Evolutionary conservation across 2,888 invertebrate species (phyloP).

Genomic region (Sarcophaga variegata): DNA sequence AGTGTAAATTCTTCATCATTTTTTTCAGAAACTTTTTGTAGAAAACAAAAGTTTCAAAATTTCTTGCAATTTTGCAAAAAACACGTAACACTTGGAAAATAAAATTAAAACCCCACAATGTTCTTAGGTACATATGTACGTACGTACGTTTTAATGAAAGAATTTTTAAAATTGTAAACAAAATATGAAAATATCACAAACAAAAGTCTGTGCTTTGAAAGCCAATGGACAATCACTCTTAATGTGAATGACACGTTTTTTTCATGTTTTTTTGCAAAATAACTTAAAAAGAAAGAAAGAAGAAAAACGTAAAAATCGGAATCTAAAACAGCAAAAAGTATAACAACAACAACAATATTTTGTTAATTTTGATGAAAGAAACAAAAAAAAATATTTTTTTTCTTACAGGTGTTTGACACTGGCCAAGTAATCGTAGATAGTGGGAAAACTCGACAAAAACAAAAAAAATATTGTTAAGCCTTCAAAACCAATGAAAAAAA

Average conservation of each 20-base stretch:
- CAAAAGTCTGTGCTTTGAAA: too few relatives aligned
- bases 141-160: constrained; percentile 20
- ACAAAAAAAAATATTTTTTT: background rate
- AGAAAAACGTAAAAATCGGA: background rate
- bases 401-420: constrained; percentile 60
- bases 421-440: constrained; percentile 27
- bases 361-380: background rate
- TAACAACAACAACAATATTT: background rate
- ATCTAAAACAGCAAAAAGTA: background rate
- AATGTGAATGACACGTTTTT: constrained; percentile 64
- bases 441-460: constrained; percentile 26
- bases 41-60: constrained; percentile 28
- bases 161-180: constrained; percentile 1
- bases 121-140: background rate
- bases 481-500: too few relatives aligned
- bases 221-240: constrained; percentile 60
- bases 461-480: background rate
- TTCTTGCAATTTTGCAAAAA: constrained; percentile 40
- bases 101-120: background rate
- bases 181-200: constrained; percentile 5
- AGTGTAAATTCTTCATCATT: background rate
- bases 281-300: constrained; percentile 10
- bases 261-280: background rate
- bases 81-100: background rate
- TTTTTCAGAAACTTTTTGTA: background rate